Conservation (phyloP, 2,797 vertebrate genomes). For the Poeciliopsis paucimaculata region DNA sequence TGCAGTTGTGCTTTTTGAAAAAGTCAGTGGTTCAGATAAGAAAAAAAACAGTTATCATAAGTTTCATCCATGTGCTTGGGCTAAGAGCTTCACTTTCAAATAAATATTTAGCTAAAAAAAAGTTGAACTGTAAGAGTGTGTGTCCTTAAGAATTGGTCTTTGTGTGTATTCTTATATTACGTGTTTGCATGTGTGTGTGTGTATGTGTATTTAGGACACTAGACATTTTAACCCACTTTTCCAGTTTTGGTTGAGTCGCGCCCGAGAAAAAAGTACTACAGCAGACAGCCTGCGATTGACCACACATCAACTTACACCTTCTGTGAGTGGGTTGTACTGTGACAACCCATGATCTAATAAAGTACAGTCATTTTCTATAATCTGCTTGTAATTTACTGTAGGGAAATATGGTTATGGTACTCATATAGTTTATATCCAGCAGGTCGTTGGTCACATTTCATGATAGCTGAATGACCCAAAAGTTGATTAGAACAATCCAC, state of each 20-base stretch:
- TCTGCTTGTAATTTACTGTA: neutral
- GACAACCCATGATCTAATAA: neutral
- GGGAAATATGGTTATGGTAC: neutral
- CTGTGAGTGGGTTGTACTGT: neutral
- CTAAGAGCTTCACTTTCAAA: neutral
- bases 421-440: neutral
- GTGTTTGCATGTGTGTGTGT: rapidly evolving
- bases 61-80: neutral
- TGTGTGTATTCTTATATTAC: neutral
- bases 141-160: neutral
- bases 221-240: neutral
- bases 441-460: neutral
- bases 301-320: neutral
- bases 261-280: neutral
- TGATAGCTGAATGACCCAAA: neutral
- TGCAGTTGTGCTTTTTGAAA: neutral
- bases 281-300: neutral
- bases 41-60: neutral
- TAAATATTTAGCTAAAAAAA: neutral
- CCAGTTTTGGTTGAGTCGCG: neutral
- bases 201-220: neutral
- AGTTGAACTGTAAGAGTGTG: neutral
- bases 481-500: neutral
- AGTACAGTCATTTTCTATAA: neutral
- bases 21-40: neutral